Base-by-base conservation (phyloP, 2,797 vertebrate genomes). In the Falco naumanni region DNA sequence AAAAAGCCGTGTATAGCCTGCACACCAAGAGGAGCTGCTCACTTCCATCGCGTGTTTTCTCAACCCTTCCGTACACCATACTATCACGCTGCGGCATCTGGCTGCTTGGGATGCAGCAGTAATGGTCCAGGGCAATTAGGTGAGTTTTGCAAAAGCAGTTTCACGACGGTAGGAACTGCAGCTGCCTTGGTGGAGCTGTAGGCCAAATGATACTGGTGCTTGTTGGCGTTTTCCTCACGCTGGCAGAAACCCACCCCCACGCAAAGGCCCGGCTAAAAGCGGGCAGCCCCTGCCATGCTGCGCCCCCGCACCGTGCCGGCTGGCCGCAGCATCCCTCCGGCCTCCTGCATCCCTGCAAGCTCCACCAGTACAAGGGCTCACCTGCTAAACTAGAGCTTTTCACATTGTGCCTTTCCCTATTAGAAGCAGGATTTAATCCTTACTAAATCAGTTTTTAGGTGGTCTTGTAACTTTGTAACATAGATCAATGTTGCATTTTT, bases 101-200 rank as follows among this genome's bases (percentile, higher is more conserved):
- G 10, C 29, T 4, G 48, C 83, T 14, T 5, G 29, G 13, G 21
- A 5, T 0, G 11, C 0, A 65, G 19, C 81, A 14, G 48, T 7
- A 2, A 15, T 1, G 2, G 3, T 1, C 41, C 81, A 0, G 16
- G 39, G 47, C 5, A 5, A 12, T 5, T 0, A 1, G 28, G 18
- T 0, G 4, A 51, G 26, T 3, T 90, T 15, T 33, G 2, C 11
- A 9, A 45, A 89, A 68, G 57, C 17, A 8, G 2, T 5, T 61
- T 29, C 17, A 3, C 2, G 1, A 16, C 0, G 2, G 10, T 10
- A 18, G 3, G 1, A 16, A 5, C 1, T 1, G 39, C 79, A 4
- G 72, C 65, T 47, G 85, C 51, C 77, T 16, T 4, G 69, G 48
- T 12, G 61, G 45, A 79, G 61, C 41, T 25, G 0, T 3, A 11